Evolutionary conservation across 2,113 vertebrate genomes (phyloP).

Genomic region (Pyrgilauda ruficollis): DNA sequence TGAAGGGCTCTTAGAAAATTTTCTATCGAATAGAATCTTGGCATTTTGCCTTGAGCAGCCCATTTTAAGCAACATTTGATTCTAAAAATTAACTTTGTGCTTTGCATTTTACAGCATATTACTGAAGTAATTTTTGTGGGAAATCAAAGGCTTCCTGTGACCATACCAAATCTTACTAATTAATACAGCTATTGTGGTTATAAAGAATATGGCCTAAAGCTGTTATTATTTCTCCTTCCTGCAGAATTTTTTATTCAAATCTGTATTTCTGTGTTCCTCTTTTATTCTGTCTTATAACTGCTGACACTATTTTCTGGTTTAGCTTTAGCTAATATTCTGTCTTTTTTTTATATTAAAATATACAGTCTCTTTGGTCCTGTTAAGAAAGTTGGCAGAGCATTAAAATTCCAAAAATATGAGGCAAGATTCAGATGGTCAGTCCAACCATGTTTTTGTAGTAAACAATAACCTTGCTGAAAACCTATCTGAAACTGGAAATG

Average conservation of each 20-base stretch:
- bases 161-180: neutral
- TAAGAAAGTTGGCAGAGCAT: neutral
- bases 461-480: slow-evolving; percentile 1
- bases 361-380: neutral
- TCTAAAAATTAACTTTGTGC: neutral
- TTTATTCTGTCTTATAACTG: neutral
- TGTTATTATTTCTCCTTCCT: neutral
- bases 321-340: neutral
- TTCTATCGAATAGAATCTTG: neutral
- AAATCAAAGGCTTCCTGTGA: neutral
- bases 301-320: neutral
- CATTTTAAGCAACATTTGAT: neutral
- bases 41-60: neutral
- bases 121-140: neutral
- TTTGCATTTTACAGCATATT: neutral
- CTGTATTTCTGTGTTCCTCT: neutral
- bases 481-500: neutral
- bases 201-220: neutral
- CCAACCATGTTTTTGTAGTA: neutral
- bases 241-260: neutral
- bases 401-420: slow-evolving; percentile 21
- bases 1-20: neutral
- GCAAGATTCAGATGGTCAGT: neutral
- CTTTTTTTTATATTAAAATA: neutral
- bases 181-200: neutral